These are phyloP conservation scores for Notothenia rossii DNA, from an alignment of 2,113 vertebrate species.

Conservation along the genomic window DNA sequence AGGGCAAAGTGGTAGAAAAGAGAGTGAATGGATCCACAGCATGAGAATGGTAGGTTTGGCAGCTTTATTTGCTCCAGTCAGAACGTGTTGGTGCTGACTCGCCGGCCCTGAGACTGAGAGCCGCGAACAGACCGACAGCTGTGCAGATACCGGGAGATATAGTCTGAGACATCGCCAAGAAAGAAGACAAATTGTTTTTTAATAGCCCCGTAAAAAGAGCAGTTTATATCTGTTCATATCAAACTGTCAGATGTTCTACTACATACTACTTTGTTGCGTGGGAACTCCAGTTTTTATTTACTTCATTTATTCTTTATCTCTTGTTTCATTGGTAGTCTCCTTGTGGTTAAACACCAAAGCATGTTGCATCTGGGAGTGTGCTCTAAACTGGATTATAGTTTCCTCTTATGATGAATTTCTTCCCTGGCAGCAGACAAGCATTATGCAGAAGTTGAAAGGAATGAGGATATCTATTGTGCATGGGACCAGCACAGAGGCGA, in stretches of 20 bases:
- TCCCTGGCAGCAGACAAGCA: constrained; percentile 12
- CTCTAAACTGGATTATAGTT: constrained; percentile 32
- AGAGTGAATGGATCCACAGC: not conserved
- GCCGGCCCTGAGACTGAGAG: constrained; percentile 50
- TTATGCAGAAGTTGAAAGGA: constrained; percentile 44
- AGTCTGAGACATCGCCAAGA: constrained; percentile 18
- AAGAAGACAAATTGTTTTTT: constrained; percentile 1
- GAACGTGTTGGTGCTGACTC: constrained; percentile 44
- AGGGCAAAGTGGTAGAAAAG: not conserved
- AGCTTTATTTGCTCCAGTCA: constrained; percentile 45
- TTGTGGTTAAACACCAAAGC: constrained; percentile 38
- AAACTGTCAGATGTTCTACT: constrained; percentile 1
- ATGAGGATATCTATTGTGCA: constrained; percentile 40
- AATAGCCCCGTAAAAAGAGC: not conserved
- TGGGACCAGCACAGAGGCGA: constrained; percentile 7
- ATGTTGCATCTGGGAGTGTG: constrained; percentile 32
- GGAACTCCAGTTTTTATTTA: not conserved
- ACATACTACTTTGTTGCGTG: not conserved
- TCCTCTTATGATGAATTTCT: constrained; percentile 33
- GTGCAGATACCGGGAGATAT: constrained; percentile 24
- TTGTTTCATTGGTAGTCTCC: not conserved
- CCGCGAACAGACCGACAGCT: constrained; percentile 14
- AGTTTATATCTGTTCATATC: constrained; percentile 6
- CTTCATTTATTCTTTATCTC: not conserved
- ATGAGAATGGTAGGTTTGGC: constrained; percentile 7